Evolutionary conservation across 2,797 vertebrate species (phyloP).

Genomic region (Orestias chungarensis): DNA sequence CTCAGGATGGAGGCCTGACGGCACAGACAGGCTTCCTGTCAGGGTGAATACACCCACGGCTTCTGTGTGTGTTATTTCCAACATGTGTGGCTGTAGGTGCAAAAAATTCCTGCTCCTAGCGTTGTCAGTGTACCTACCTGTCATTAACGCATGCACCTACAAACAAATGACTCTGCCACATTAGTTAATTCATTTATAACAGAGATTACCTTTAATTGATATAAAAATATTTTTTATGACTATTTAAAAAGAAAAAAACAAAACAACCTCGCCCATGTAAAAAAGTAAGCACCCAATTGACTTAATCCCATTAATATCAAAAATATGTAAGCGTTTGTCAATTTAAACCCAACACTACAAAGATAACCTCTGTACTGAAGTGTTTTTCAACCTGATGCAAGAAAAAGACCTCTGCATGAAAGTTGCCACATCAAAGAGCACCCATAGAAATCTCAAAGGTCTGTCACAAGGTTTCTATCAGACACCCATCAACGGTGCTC

Average conservation of each 20-base stretch:
- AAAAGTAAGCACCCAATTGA: background rate
- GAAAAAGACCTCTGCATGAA: constrained; percentile 39
- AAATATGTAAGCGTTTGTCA: no score
- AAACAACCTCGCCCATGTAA: background rate
- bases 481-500: constrained; percentile 53
- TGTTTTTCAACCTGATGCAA: constrained; percentile 44
- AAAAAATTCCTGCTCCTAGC: background rate
- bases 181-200: no score
- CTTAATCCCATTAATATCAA: background rate
- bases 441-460: constrained; percentile 48
- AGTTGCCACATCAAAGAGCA: constrained; percentile 49
- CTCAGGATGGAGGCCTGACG: constrained; percentile 10
- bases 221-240: no score
- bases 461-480: constrained; percentile 52
- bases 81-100: constrained; percentile 1
- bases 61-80: background rate
- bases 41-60: constrained; percentile 15
- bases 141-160: background rate
- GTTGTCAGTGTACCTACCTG: background rate
- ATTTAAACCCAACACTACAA: background rate
- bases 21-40: constrained; percentile 26
- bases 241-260: background rate
- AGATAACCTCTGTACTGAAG: background rate
- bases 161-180: background rate
- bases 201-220: no score